Evolutionary conservation across 1,140 invertebrate species (phyloP).

Genomic region (Phymastichus coffea): DNA sequence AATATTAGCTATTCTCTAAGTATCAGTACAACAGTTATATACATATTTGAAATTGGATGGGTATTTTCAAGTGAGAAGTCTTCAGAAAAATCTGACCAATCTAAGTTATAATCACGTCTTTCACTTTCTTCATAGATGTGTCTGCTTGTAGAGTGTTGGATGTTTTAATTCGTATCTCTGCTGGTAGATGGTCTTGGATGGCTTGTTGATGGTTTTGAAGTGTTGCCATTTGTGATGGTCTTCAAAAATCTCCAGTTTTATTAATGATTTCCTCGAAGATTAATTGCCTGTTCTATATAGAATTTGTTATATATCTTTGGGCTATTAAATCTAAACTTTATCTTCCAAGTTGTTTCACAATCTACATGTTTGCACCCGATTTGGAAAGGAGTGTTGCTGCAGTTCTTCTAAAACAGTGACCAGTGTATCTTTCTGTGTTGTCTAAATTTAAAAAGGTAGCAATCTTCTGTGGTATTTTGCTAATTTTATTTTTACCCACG

Average conservation of each 20-base stretch:
- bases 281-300: not conserved
- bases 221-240: too few species aligned
- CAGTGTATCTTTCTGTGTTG: constrained; percentile 18
- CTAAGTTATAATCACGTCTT: too few species aligned
- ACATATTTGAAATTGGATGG: too few species aligned
- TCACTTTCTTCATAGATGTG: too few species aligned
- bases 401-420: constrained; percentile 20
- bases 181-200: too few species aligned
- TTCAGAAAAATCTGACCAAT: too few species aligned
- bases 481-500: constrained; percentile 25
- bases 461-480: constrained; percentile 13
- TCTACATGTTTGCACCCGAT: constrained; percentile 3
- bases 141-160: too few species aligned
- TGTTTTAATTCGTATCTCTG: too few species aligned
- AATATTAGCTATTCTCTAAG: too few species aligned
- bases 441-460: constrained; percentile 23
- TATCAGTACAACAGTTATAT: too few species aligned
- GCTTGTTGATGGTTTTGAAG: too few species aligned
- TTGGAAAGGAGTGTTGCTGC: constrained; percentile 15
- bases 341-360: constrained; percentile 18
- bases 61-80: too few species aligned
- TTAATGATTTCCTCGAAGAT: not conserved
- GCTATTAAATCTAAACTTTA: not conserved
- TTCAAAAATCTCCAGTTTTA: not conserved
- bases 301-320: not conserved